Base-by-base conservation (phyloP, 2,888 invertebrate genomes). In the Embidobia sp. region DNA sequence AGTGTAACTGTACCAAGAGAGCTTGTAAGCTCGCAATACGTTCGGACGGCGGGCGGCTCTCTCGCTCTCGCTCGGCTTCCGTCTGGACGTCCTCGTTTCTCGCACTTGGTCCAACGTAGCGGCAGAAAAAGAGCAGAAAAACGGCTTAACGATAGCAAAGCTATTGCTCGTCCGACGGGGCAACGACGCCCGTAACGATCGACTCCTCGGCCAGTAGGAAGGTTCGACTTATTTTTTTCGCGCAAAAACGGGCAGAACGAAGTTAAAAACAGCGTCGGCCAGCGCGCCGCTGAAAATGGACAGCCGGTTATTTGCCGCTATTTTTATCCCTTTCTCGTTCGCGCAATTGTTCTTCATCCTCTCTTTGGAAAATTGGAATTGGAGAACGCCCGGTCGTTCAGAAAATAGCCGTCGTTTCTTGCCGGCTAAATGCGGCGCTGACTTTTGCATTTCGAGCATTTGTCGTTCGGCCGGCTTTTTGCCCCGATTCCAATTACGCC, bases 1-100 rank as follows among this genome's bases (percentile, higher is more conserved):
- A 80, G 70, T 79, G 77, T 83, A 84, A 83, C 83, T 81, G 81
- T 83, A 83, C 63, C 78, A 16, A 1, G 13, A n/a, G 63, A 75
- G 67, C 63, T 75, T 75, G 67, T 75, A 69, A 75, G 66, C 61
- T 67, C 48, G 40, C 26, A 27, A 35, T 51, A 42, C 51, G 15
- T 10, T 46, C 44, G 6, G 18, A 31, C 18, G 4, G 7, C 18
- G 4, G 7, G 5, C 27, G 19, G 3, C 10, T 61, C 26, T 22
- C 19, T 22, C 29, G 46, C 22, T 33, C 49, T 15, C 8, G n/a
- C n/a, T n/a, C n/a, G n/a, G n/a, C n/a, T 22, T 15, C 26, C 31
- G 15, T 44, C 29, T 6, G 8, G 42, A 29, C 31, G 29, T 53
- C 44, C 27, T 46, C 22, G 7, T 44, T 19, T 6, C 33, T 44